These are phyloP conservation scores for Bos indicus DNA, from an alignment of 2,113 vertebrate genomes.

Conservation along the genomic window DNA sequence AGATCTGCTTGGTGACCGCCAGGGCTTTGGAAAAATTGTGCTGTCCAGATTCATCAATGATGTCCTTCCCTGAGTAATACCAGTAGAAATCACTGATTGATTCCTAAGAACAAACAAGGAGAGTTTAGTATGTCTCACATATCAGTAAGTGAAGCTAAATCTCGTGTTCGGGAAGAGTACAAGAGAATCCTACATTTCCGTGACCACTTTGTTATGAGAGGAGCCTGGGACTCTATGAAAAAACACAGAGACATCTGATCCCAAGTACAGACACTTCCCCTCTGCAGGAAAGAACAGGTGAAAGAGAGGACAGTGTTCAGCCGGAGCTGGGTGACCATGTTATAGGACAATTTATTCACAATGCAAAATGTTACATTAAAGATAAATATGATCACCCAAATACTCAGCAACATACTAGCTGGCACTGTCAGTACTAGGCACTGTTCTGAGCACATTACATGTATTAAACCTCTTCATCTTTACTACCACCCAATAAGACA, in stretches of 20 bases:
- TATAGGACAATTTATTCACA: not conserved
- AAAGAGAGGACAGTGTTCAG: not conserved
- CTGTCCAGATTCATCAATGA: constrained; percentile 97
- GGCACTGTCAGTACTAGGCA: not conserved
- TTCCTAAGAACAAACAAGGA: constrained; percentile 82
- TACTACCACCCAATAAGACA: not conserved
- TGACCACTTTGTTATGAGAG: not conserved
- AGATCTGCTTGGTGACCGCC: constrained; percentile 97
- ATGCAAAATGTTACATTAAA: not conserved
- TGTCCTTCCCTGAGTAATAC: constrained; percentile 98
- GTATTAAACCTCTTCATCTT: not conserved
- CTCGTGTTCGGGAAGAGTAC: not conserved
- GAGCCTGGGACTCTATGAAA: not conserved
- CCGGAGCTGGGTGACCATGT: not conserved
- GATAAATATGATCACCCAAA: not conserved
- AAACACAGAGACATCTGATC: not conserved
- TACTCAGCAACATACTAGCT: not conserved
- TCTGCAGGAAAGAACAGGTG: not conserved
- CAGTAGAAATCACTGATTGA: constrained; percentile 99
- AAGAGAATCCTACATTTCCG: not conserved
- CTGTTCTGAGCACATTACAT: not conserved
- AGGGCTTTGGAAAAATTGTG: constrained; percentile 97
- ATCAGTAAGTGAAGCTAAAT: not conserved
- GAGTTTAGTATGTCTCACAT: not conserved
- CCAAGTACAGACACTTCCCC: not conserved